Evolutionary conservation across 2,113 vertebrate genomes (phyloP), one percentile per base, ranked within the genome.

Genomic region (Colinus virginianus): DNA sequence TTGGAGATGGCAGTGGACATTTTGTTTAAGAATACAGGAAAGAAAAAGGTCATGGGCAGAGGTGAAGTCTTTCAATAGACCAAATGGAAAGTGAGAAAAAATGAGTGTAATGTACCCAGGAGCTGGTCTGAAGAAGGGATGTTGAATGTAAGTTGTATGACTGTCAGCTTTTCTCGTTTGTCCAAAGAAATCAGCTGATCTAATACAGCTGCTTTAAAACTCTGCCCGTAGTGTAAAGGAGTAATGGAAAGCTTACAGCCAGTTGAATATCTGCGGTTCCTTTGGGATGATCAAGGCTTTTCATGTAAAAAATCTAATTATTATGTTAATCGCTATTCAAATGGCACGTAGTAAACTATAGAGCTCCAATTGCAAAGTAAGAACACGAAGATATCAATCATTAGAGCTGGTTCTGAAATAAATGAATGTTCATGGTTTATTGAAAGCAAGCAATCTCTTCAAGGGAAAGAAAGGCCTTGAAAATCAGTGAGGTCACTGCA

Each of bases 401-500:
- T 92, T 53, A 75, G 59, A 86, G 80, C 79, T 55, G 32, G 51
- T 92, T 81, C 59, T 87, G 49, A 87, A 84, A 90, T 71, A 69
- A n/a, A 38, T 75, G 45, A 77, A 64, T 90, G 85, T 82, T 88
- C 36, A 43, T 51, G 40, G 26, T 42, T 85, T 89, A 30, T 81
- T 88, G 90, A 85, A 95, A 90, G 63, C n/a, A 87, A 93, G 46
- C 36, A 40, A 13, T 14, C 38, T 63, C 75, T 71, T 26, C 9
- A 18, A 45, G 25, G 15, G 8, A 8, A 30, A 20, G 36, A 56
- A 81, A 63, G 78, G 70, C 51, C 81, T 87, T 87, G 86, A 88
- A 96, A 96, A 92, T 96, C 87, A 78, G 40, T 90, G 86, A 94
- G 94, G 67, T 64, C 63, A 53, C 49, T 78, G 79, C 63, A 67